A percentile compares a stretch with the other conserved stretches of the same genome.
Conservation (phyloP, 2,888 invertebrate genomes). For the Sarcophaga variegata region DNA sequence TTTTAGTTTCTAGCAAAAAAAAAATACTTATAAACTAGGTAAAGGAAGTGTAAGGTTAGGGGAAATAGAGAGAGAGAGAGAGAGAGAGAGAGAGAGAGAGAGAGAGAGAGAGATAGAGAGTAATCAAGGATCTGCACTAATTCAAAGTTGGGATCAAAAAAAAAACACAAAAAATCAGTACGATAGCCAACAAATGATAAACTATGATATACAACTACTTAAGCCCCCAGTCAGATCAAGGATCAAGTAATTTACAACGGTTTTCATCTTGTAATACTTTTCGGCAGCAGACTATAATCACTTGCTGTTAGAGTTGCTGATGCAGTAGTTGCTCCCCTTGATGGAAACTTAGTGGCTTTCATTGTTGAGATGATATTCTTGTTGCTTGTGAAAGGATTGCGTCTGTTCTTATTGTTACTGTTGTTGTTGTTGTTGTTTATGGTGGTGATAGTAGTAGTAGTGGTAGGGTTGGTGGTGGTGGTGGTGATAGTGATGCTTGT, state of each 20-base stretch:
- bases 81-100: too few relatives aligned
- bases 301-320: slow-evolving; percentile 34
- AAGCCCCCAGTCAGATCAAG: too few relatives aligned
- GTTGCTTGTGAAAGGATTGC: background rate
- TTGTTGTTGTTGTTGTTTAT: slow-evolving; percentile 23
- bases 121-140: slow-evolving; percentile 10
- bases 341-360: slow-evolving; percentile 55
- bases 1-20: background rate
- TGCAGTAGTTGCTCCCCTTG: background rate
- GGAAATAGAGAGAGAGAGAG: background rate
- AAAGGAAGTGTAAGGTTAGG: background rate
- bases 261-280: slow-evolving; percentile 57
- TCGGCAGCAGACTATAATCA: slow-evolving; percentile 35
- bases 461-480: background rate
- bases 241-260: background rate
- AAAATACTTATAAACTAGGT: background rate
- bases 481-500: slow-evolving; percentile 40
- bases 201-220: background rate
- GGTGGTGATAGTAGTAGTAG: slow-evolving; percentile 7
- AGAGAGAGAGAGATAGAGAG: slow-evolving; percentile 42
- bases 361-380: slow-evolving; percentile 42
- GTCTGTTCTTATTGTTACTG: slow-evolving; percentile 28
- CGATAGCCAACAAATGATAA: background rate
- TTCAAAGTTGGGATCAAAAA: background rate
- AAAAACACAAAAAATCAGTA: background rate